These are phyloP conservation scores for Caloenas nicobarica DNA, from an alignment of 2,113 vertebrate species.

Conservation along the genomic window DNA sequence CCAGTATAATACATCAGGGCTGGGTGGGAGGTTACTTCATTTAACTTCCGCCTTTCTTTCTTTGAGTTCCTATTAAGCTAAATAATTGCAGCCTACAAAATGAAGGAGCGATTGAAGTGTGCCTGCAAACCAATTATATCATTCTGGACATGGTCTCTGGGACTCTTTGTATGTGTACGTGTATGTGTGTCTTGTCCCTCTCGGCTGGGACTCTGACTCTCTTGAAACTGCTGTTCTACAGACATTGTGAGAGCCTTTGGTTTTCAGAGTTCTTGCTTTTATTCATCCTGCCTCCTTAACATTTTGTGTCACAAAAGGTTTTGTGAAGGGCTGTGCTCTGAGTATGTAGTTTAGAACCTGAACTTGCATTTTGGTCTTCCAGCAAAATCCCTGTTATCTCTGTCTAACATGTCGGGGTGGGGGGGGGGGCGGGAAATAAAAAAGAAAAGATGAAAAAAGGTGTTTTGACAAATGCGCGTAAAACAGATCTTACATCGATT, in stretches of 20 bases:
- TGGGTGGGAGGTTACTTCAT: slow-evolving; percentile 62
- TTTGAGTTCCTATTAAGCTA: slow-evolving; percentile 54
- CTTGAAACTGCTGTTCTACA: slow-evolving; percentile 34
- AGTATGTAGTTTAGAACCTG: background rate
- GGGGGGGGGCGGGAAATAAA: too few relatives aligned
- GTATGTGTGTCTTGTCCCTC: slow-evolving; percentile 18
- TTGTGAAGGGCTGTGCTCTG: background rate
- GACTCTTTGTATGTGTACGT: slow-evolving; percentile 10
- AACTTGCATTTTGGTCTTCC: slow-evolving; percentile 9
- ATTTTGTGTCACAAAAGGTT: slow-evolving; percentile 34
- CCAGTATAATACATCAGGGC: slow-evolving; percentile 20
- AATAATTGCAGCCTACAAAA: slow-evolving; percentile 45
- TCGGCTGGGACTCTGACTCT: background rate
- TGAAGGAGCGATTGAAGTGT: slow-evolving; percentile 41
- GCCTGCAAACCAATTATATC: slow-evolving; percentile 51
- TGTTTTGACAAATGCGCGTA: background rate
- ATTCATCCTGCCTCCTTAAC: background rate
- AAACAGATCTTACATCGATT: background rate
- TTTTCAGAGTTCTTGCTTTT: slow-evolving; percentile 38
- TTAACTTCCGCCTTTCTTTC: slow-evolving; percentile 59
- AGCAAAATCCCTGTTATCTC: background rate
- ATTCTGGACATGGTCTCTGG: slow-evolving; percentile 15
- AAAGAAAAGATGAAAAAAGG: background rate
- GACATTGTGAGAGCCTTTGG: background rate
- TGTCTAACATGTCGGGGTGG: too few relatives aligned